Percentiles rank a stretch among this genome's conserved stretches.
phyloP scores from a whole-genome alignment of 1,140 invertebrate species.

The Drosophila sp. region DNA sequence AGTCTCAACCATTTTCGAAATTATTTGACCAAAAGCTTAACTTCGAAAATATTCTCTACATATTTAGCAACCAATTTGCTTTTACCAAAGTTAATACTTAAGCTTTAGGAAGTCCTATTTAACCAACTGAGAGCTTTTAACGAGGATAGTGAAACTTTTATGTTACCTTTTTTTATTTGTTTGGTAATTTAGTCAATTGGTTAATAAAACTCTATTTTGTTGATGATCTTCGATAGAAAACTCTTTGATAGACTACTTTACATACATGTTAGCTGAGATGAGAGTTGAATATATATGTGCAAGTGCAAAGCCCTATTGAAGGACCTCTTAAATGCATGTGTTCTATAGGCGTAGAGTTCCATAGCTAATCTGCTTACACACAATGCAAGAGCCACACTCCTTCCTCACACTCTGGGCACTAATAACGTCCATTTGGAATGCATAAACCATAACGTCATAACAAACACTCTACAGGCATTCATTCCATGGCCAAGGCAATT shows the following conservation, averaged over 20 bases:
- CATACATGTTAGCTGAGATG: too few relatives aligned
- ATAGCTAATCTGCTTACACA: conserved; percentile 11
- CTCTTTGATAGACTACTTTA: too few relatives aligned
- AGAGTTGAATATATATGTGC: too few relatives aligned
- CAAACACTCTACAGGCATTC: conserved; percentile 27
- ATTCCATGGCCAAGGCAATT: conserved; percentile 47
- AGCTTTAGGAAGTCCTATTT: neutral
- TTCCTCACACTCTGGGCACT: conserved; percentile 14
- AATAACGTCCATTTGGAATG: conserved; percentile 39
- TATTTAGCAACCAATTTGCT: neutral
- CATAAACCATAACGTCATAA: conserved; percentile 37
- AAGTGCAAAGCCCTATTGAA: neutral
- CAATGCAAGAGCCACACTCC: neutral
- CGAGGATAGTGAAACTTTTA: too few relatives aligned
- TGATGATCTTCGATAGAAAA: too few relatives aligned
- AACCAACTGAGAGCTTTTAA: neutral
- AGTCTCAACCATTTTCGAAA: neutral
- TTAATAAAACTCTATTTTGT: too few relatives aligned
- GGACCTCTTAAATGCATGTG: neutral
- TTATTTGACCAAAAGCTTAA: neutral
- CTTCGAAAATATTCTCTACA: neutral
- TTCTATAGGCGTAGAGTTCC: neutral
- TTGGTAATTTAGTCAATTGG: too few relatives aligned
- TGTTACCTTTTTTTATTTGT: too few relatives aligned
- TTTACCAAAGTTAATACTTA: neutral